Base-by-base conservation (phyloP, 2,113 vertebrate genomes). In the Channa maculata region DNA sequence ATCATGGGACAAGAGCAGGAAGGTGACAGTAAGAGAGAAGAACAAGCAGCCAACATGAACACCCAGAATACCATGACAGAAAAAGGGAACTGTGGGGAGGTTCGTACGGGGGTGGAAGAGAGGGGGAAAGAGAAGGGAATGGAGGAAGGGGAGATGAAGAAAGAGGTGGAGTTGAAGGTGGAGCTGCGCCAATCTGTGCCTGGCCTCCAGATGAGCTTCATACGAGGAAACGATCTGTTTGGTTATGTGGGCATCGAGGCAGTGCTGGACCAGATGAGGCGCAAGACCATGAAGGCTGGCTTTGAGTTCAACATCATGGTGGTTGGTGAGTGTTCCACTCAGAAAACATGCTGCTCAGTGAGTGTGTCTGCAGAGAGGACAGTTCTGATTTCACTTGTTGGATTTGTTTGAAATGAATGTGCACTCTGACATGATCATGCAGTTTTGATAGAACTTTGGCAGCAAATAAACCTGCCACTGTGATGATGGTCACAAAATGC, bases 301-400 rank as follows among this genome's bases (percentile, higher is more conserved):
- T 97, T 99, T 1, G 96, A 99, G 88, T 98, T 99, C 85, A 99
- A 99, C 93, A 94, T 99, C 94, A 98, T 99, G 97, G 97, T 99
- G 15, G 97, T 99, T 38, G 98, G 98, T 98, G 88, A 96, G 97
- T 82, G 1, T 53, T 36, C 13, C 15, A 50, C 9, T 57, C 10
- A 3, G 2, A 60, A 8, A 74, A 24, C 24, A 24, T 24, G 24
- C 24, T 24, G 24, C 24, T 24, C 24, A 24, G 24, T 24, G 24
- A 24, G 24, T 24, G 24, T 24, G 24, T 24, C 24, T 24, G 24
- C 24, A 24, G 1, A 24, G 24, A 24, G 24, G 24, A 24, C 24
- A 24, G 1, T 24, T 24, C 24, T 24, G 24, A 24, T 24, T 24
- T 24, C 24, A 24, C 24, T 24, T 24, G 24, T 24, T 24, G 24